Percentiles rank a stretch among this genome's conserved stretches.
Evolutionary conservation across 2,797 vertebrate genomes (phyloP).

Genomic region (Picus viridis): DNA sequence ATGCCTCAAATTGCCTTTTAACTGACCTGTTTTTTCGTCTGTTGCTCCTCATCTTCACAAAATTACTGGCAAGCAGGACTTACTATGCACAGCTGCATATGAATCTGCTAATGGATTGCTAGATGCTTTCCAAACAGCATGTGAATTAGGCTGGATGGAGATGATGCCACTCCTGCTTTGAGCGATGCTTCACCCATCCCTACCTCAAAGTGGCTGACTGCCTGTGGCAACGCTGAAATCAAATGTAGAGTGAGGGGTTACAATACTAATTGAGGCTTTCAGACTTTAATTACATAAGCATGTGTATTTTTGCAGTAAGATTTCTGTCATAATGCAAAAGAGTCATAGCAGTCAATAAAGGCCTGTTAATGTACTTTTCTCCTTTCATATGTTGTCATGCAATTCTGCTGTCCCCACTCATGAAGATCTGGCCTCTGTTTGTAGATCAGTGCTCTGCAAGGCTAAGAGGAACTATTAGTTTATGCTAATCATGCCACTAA

Average conservation of each 20-base stretch:
- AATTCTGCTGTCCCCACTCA: too few relatives aligned
- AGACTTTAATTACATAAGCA: background rate
- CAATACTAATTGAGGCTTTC: background rate
- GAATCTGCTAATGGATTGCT: slow-evolving; percentile 71
- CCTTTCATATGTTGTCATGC: too few relatives aligned
- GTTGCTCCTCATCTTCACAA: slow-evolving; percentile 72
- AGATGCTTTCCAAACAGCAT: slow-evolving; percentile 71
- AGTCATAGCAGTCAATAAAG: background rate
- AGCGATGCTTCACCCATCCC: slow-evolving; percentile 77
- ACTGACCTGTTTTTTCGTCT: slow-evolving; percentile 74
- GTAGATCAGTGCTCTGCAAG: too few relatives aligned
- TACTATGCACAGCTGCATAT: slow-evolving; percentile 63
- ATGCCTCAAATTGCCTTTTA: background rate
- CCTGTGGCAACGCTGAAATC: slow-evolving; percentile 77
- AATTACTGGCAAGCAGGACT: slow-evolving; percentile 70
- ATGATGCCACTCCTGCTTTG: slow-evolving; percentile 65
- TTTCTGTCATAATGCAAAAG: background rate
- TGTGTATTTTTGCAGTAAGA: background rate
- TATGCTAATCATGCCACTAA: too few relatives aligned
- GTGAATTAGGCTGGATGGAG: slow-evolving; percentile 46
- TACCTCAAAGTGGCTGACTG: slow-evolving; percentile 78
- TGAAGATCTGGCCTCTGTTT: too few relatives aligned
- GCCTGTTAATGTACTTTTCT: too few relatives aligned
- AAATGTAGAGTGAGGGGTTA: background rate
- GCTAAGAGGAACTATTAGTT: too few relatives aligned